These are phyloP conservation scores for Halcyon chelicuti DNA, from an alignment of 2,797 vertebrate species.

Conservation along the genomic window DNA sequence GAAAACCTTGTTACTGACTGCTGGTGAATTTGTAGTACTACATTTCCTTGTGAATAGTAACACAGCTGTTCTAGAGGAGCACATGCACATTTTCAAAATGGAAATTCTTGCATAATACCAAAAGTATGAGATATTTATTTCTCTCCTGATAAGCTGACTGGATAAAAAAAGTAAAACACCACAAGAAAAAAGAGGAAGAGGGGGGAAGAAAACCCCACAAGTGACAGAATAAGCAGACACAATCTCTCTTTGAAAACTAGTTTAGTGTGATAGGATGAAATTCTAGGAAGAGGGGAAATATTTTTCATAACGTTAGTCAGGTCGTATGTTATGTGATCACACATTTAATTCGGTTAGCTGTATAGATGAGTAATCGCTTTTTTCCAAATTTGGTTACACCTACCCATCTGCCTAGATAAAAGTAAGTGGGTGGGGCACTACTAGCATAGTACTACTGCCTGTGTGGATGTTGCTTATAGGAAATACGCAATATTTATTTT, in stretches of 20 bases:
- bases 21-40: not conserved
- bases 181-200: not conserved
- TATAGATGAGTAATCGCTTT: constrained; percentile 10
- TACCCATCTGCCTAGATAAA: constrained; percentile 17
- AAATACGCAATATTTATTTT: not conserved
- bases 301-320: not conserved
- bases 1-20: not conserved
- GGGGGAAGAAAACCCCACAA: not conserved
- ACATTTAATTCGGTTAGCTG: constrained; percentile 5
- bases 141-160: not conserved
- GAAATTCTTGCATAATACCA: not conserved
- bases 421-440: not conserved
- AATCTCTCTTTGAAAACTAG: not conserved
- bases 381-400: not conserved
- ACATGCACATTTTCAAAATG: not conserved
- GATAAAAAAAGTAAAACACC: not conserved
- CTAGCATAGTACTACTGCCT: not conserved
- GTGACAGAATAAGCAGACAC: not conserved
- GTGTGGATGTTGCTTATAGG: not conserved
- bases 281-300: not conserved
- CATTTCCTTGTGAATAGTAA: not conserved
- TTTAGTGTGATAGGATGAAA: not conserved
- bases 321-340: constrained; percentile 42
- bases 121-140: not conserved
- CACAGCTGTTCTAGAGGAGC: not conserved